A percentile compares a stretch with the other conserved stretches of the same genome.
phyloP scores from a whole-genome alignment of 2,113 vertebrate species.

The Dunckerocampus dactyliophorus region DNA sequence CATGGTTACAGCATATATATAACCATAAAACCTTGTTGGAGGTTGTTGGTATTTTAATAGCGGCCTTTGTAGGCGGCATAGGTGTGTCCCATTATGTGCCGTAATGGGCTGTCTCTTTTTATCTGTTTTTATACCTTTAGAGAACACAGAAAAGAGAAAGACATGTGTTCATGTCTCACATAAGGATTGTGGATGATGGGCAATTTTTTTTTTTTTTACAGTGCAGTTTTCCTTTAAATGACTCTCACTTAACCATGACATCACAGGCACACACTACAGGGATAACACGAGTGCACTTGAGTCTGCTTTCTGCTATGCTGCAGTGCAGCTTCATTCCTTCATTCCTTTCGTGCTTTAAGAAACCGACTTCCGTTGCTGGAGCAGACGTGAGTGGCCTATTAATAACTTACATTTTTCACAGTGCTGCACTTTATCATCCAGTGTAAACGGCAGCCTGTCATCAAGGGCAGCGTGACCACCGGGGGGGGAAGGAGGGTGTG shows the following conservation, averaged over 20 bases:
- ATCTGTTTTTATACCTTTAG: too few relatives aligned
- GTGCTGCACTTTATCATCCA: slow-evolving; percentile 9
- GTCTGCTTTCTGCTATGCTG: slow-evolving; percentile 12
- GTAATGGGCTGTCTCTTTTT: too few relatives aligned
- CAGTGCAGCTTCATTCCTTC: neutral
- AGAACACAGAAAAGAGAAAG: too few relatives aligned
- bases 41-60: too few relatives aligned
- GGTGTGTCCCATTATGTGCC: too few relatives aligned
- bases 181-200: too few relatives aligned
- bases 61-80: too few relatives aligned
- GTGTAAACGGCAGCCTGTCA: slow-evolving; percentile 16
- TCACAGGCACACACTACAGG: neutral
- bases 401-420: slow-evolving; percentile 27
- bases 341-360: slow-evolving; percentile 2
- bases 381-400: slow-evolving; percentile 12
- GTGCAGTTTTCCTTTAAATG: too few relatives aligned
- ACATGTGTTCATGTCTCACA: too few relatives aligned
- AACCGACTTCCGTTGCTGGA: slow-evolving; percentile 32
- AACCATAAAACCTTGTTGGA: too few relatives aligned
- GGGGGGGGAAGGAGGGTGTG: neutral
- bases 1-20: too few relatives aligned
- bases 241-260: slow-evolving; percentile 1
- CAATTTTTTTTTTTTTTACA: too few relatives aligned
- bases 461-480: slow-evolving; percentile 9
- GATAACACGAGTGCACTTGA: slow-evolving; percentile 7